Evolutionary conservation across 2,797 vertebrate species (phyloP), one percentile per base, ranked within the genome.

Genomic region (Mastacembelus armatus): DNA sequence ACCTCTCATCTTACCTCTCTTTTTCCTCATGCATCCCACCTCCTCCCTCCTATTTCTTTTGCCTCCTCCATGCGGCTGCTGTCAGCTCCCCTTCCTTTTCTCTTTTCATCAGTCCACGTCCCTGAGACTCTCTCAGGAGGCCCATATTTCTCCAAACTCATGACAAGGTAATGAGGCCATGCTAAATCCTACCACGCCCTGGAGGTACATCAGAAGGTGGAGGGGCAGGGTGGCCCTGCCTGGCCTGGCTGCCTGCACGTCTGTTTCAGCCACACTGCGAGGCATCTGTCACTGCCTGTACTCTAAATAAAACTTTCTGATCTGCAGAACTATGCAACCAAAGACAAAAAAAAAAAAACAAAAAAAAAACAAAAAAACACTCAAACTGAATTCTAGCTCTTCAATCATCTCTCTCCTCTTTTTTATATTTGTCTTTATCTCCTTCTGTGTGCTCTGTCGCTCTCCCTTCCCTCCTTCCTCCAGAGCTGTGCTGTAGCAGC

Each of bases 151-250:
- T 92, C 88, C 71, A 74, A 81, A 86, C 83, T 90, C 83, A 60
- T 91, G 90, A 91, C 90, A 89, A 85, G 89, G 80, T 93, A 92
- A 93, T 92, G 91, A 93, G 90, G 86, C 87, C 87, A 80, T 83
- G 88, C 83, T 90, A 89, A 89, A 89, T 78, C 71, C 82, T 85
- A 74, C 74, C 90, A 74, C 91, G 68, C 91, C 89, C 90, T 62
- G 85, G 81, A 81, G 72, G 89, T 69, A 88, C 81, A 85, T 85
- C 84, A 79, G 73, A 78, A 78, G 88, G 88, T 86, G 77, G 59
- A 80, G 86, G 82, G 78, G 85, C 79, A 72, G 80, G 85, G 77
- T 71, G 70, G 50, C 49, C 57, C 58, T 8, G 56, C 51, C 36
- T 10, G 66, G 71, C 72, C 78, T n/a, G 56, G 73, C 66, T 55